A percentile compares a stretch with the other conserved stretches of the same genome.
phyloP scores from a whole-genome alignment of 2,888 invertebrate species.

The Meloe dianella region DNA sequence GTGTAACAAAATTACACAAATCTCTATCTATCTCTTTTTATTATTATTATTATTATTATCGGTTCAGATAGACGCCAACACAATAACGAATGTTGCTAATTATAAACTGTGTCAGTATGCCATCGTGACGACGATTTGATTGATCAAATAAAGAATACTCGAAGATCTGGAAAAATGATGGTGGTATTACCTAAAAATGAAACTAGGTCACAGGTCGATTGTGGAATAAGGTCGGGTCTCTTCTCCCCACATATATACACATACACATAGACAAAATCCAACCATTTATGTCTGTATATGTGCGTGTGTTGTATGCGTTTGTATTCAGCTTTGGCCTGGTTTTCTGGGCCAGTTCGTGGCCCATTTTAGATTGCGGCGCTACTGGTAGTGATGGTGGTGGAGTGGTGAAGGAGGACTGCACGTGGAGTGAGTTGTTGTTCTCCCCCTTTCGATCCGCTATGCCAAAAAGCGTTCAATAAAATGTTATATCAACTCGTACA shows the following conservation, averaged over 20 bases:
- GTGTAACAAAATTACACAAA: slow-evolving; percentile 14
- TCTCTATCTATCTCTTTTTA: not conserved
- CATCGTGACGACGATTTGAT: not conserved
- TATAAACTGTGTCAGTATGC: slow-evolving; percentile 14
- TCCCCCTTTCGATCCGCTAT: not conserved
- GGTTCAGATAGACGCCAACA: not conserved
- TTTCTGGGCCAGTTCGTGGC: slow-evolving; percentile 27
- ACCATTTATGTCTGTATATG: not conserved
- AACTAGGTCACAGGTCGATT: slow-evolving; percentile 37
- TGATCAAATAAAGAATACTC: not conserved
- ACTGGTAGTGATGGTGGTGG: not conserved
- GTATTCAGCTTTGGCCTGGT: slow-evolving; percentile 29
- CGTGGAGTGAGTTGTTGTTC: not conserved
- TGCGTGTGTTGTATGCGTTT: not conserved
- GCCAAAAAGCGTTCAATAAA: not conserved
- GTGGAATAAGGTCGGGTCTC: slow-evolving; percentile 24
- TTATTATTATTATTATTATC: not conserved
- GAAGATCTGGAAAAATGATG: not conserved
- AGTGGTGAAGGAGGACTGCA: not conserved
- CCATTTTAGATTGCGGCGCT: slow-evolving; percentile 18
- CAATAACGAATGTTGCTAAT: slow-evolving; percentile 10
- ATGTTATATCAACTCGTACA: no score
- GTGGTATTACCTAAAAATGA: not conserved
- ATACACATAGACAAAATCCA: not conserved
- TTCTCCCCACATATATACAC: not conserved